These are phyloP conservation scores for Medauroidea extradentata DNA, from an alignment of 1,140 invertebrate species.

Conservation along the genomic window DNA sequence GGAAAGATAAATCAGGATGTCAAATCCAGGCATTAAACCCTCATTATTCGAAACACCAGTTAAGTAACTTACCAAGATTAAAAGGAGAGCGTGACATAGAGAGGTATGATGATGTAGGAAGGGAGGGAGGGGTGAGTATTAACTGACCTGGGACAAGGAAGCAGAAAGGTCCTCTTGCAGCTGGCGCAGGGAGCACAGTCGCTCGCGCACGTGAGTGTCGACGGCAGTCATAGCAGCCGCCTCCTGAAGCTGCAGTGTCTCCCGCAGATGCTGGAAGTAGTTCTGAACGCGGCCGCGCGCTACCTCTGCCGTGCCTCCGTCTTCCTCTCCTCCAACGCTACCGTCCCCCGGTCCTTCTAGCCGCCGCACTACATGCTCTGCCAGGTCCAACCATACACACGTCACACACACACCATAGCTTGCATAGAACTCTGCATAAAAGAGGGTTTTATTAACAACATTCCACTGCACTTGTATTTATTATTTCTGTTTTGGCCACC, in stretches of 20 bases:
- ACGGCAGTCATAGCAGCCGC: constrained; percentile 52
- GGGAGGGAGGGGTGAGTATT: no score
- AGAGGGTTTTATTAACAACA: no score
- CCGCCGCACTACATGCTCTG: constrained; percentile 43
- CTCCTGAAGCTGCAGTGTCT: constrained; percentile 52
- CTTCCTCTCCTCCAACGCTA: constrained; percentile 31
- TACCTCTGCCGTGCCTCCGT: constrained; percentile 44
- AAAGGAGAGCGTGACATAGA: no score
- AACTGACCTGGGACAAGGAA: constrained; percentile 52
- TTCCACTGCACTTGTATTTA: no score
- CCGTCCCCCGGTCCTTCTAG: constrained; percentile 39
- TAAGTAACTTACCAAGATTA: no score
- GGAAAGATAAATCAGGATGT: no score
- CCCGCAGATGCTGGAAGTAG: constrained; percentile 53
- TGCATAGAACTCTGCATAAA: not conserved
- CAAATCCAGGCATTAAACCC: no score
- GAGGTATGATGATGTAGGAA: no score
- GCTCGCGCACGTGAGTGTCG: constrained; percentile 54
- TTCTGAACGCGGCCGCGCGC: constrained; percentile 47
- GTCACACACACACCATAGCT: not conserved
- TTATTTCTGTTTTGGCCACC: no score
- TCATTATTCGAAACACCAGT: no score
- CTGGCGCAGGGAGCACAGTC: constrained; percentile 52
- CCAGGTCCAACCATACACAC: not conserved
- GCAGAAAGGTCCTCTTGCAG: constrained; percentile 55